Conservation (phyloP, 2,113 vertebrate species). For the Salvelinus namaycush region DNA sequence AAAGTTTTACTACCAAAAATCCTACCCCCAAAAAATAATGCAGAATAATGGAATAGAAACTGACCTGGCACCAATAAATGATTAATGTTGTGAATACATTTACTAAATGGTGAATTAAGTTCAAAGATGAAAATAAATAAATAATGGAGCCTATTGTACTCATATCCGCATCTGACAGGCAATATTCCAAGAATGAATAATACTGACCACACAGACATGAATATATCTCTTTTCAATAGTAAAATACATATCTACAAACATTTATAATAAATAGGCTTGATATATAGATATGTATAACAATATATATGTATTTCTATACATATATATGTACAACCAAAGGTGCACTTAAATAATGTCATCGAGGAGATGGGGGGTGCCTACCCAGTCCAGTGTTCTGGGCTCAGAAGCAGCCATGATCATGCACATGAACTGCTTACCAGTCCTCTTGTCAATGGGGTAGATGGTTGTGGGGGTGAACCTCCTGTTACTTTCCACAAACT, state of each 20-base stretch:
- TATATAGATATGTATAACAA: slow-evolving; percentile 72
- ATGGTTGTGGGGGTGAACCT: slow-evolving; percentile 97
- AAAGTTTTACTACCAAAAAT: slow-evolving; percentile 20
- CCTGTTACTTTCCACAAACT: slow-evolving; percentile 93
- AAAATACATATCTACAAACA: slow-evolving; percentile 78
- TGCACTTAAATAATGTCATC: slow-evolving; percentile 91
- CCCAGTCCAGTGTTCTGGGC: slow-evolving; percentile 95
- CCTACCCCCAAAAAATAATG: slow-evolving; percentile 29
- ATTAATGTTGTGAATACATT: slow-evolving; percentile 67
- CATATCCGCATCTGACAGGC: slow-evolving; percentile 57
- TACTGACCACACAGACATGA: slow-evolving; percentile 61
- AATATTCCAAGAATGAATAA: slow-evolving; percentile 67
- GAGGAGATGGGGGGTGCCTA: slow-evolving; percentile 93
- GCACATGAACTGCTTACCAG: slow-evolving; percentile 98
- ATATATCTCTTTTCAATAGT: slow-evolving; percentile 62
- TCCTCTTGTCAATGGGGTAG: slow-evolving; percentile 95
- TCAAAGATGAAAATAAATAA: slow-evolving; percentile 48
- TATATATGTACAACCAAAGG: slow-evolving; percentile 69
- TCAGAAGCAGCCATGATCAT: slow-evolving; percentile 99
- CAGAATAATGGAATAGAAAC: slow-evolving; percentile 24
- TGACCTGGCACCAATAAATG: slow-evolving; percentile 41
- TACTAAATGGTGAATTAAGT: slow-evolving; percentile 34
- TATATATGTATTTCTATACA: slow-evolving; percentile 50
- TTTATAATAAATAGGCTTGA: slow-evolving; percentile 59
- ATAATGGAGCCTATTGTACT: slow-evolving; percentile 38